A percentile compares a stretch with the other conserved stretches of the same genome.
Conservation (phyloP, 2,113 vertebrate genomes). For the Trogon surrucura region DNA sequence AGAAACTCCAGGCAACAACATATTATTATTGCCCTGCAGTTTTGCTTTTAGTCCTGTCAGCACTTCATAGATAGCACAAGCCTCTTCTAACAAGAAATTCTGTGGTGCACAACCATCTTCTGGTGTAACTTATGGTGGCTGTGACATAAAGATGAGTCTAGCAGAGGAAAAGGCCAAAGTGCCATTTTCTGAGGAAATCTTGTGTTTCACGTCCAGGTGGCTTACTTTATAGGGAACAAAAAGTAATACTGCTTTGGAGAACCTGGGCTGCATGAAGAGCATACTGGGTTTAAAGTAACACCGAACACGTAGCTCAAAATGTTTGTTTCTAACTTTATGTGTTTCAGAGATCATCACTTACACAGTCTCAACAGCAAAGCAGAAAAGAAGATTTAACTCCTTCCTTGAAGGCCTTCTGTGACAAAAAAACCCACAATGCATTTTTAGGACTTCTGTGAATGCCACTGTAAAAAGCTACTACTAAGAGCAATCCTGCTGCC, state of each 20-base stretch:
- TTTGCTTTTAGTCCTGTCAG: not conserved
- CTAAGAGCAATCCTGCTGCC: not conserved
- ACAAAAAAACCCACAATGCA: not conserved
- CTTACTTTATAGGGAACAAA: not conserved
- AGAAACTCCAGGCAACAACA: not conserved
- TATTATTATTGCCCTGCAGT: not conserved
- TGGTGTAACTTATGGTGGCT: not conserved
- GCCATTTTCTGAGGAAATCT: not conserved
- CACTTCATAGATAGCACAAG: not conserved
- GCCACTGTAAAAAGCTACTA: not conserved
- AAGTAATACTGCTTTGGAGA: not conserved
- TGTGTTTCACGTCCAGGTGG: not conserved
- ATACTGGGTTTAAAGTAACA: not conserved
- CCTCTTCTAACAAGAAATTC: not conserved
- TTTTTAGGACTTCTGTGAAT: not conserved
- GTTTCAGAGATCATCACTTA: not conserved
- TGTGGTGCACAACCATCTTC: not conserved
- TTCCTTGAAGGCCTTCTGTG: not conserved
- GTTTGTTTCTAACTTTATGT: not conserved
- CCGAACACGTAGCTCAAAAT: not conserved
- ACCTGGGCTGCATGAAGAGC: not conserved
- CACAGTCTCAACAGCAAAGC: not conserved
- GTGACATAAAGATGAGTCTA: not conserved
- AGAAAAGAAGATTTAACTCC: not conserved
- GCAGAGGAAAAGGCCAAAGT: not conserved